Percentiles rank a stretch among this genome's conserved stretches.
phyloP scores from a whole-genome alignment of 2,797 vertebrate genomes.

The Euphonia xanthogaster region DNA sequence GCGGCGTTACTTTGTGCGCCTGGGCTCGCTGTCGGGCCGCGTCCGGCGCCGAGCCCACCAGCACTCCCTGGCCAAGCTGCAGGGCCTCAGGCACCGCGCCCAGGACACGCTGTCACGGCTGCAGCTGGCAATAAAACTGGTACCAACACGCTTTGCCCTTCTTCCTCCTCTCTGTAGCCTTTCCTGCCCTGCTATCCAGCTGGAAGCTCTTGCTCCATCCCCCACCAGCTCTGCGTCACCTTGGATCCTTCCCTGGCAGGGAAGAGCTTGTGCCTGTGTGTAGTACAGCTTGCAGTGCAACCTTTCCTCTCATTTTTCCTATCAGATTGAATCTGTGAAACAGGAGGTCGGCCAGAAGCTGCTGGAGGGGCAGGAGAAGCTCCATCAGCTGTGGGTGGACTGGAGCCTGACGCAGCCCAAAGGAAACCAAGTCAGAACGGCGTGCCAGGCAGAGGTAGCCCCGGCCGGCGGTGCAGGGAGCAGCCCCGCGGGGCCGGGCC shows the following conservation, averaged over 20 bases:
- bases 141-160: not conserved
- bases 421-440: not conserved
- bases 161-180: not conserved
- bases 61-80: slow-evolving; percentile 83
- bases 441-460: slow-evolving; percentile 60
- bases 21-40: slow-evolving; percentile 87
- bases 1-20: slow-evolving; percentile 88
- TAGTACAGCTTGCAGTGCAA: not conserved
- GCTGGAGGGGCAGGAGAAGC: slow-evolving; percentile 71
- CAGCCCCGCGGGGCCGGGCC: not conserved
- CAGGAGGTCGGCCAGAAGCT: slow-evolving; percentile 66
- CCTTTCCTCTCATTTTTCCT: not conserved
- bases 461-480: rapidly evolving
- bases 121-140: slow-evolving; percentile 85
- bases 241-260: not conserved
- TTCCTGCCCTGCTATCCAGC: not conserved
- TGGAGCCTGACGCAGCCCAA: slow-evolving; percentile 64
- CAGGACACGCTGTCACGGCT: slow-evolving; percentile 80
- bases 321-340: slow-evolving; percentile 70
- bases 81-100: slow-evolving; percentile 70
- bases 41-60: slow-evolving; percentile 82
- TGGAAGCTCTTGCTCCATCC: not conserved
- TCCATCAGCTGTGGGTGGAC: slow-evolving; percentile 68
- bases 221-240: not conserved
- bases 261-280: not conserved